Evolutionary conservation across 2,888 invertebrate genomes (phyloP), one percentile per base, ranked within the genome.

Genomic region (Parnassius smintheus): DNA sequence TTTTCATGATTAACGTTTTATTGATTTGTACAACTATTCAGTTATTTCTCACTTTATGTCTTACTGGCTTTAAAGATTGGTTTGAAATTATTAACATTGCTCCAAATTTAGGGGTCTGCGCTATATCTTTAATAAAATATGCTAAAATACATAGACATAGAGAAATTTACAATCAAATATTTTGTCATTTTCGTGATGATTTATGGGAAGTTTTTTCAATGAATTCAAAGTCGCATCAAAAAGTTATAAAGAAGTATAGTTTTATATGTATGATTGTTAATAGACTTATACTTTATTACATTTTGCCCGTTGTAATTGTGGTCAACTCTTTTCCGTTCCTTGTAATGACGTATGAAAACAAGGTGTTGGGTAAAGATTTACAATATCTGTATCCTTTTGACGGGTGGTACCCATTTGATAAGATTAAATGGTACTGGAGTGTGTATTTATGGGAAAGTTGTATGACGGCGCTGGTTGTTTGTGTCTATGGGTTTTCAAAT

Each of bases 341-440:
- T 2, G 75, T 88, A n/a, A 87, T 86, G 86, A 66, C 72, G 56
- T 86, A 78, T 63, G 80, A 85, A 65, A 72, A 72, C 10, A 64
- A 74, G 22, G 62, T 83, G 13, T 58, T 81, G 50, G 77, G 75
- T 1, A 72, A 77, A 50, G 78, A 82, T 45, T 66, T 70, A 11
- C 68, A 75, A 46, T 76, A 81, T 68, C 72, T 86, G 9, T 88
- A 83, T 59, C 90, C 89, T 0, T 83, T 83, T 50, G 86, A 88
- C 64, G 88, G 85, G 8, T 88, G 88, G 88, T 90, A 90, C 64
- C 90, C 89, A 11, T 89, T 89, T 60, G 82, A 88, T 64, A 88
- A 86, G 71, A 71, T 81, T 1, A 74, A 82, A 65, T 88, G 83
- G 83, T 90, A 85, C 68, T 78, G 78, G 50, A 64, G 69, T n/a